Percentiles rank a stretch among this genome's conserved stretches.
phyloP scores from a whole-genome alignment of 2,797 vertebrate genomes.

The Malacoraja senta region DNA sequence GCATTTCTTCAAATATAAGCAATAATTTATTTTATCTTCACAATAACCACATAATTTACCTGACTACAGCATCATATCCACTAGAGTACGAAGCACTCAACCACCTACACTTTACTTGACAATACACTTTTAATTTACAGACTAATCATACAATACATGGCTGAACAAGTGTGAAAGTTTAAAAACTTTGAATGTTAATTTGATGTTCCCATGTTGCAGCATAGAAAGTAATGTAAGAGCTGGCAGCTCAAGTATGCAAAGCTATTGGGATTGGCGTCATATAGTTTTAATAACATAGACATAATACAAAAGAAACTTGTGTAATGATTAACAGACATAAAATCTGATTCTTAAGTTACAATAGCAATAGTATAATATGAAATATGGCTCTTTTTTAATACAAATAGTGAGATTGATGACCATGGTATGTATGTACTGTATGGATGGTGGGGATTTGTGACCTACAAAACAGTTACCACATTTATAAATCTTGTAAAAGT shows the following conservation, averaged over 20 bases:
- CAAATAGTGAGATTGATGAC: conserved; percentile 57
- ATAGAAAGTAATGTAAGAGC: conserved; percentile 41
- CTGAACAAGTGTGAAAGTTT: conserved; percentile 56
- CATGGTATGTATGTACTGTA: conserved; percentile 46
- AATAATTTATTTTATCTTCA: conserved; percentile 94
- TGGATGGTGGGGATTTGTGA: conserved; percentile 54
- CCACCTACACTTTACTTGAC: conserved; percentile 77
- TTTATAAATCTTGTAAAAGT: conserved; percentile 62
- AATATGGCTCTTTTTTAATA: conserved; percentile 49
- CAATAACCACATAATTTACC: conserved; percentile 79
- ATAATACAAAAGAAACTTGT: conserved; percentile 45
- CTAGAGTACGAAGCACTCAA: conserved; percentile 74
- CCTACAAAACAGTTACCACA: conserved; percentile 51
- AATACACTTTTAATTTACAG: conserved; percentile 71
- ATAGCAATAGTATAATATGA: conserved; percentile 22
- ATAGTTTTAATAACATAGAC: conserved; percentile 55
- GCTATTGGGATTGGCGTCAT: conserved; percentile 60
- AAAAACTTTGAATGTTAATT: conserved; percentile 48
- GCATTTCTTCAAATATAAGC: conserved; percentile 65
- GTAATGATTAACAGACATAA: conserved; percentile 46
- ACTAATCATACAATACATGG: conserved; percentile 70
- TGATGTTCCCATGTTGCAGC: conserved; percentile 50
- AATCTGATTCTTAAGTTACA: conserved; percentile 50
- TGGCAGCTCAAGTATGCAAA: conserved; percentile 55
- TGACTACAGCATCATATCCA: conserved; percentile 79